phyloP scores from a whole-genome alignment of 2,797 vertebrate species.

The Hoplostethus atlanticus region DNA sequence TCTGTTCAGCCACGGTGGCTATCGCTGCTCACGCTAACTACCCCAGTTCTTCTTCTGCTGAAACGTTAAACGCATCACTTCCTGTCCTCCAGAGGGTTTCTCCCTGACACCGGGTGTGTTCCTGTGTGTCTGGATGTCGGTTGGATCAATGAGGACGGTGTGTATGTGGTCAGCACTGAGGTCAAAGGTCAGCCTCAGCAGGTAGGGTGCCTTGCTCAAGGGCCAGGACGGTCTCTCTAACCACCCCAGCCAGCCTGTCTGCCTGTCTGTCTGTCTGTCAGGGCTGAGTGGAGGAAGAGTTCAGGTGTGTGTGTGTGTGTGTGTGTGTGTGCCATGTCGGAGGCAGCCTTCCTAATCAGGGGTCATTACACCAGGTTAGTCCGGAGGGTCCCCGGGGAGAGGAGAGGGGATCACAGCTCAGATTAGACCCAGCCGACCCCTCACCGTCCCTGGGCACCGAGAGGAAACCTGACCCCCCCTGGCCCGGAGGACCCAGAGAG shows the following conservation, averaged over 20 bases:
- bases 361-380: constrained; percentile 83
- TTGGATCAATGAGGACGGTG: too few species aligned
- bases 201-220: constrained; percentile 8
- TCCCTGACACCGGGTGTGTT: too few species aligned
- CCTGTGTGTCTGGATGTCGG: too few species aligned
- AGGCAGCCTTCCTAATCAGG: constrained; percentile 81
- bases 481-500: not conserved
- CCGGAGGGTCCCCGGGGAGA: constrained; percentile 70
- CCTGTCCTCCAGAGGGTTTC: too few species aligned
- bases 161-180: not conserved
- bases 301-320: too few species aligned
- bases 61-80: too few species aligned
- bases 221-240: not conserved
- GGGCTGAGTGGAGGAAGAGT: not conserved
- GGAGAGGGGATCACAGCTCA: constrained; percentile 75
- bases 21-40: too few species aligned
- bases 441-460: constrained; percentile 63
- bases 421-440: constrained; percentile 77
- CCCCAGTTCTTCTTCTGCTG: too few species aligned
- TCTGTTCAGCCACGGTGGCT: too few species aligned
- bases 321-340: constrained; percentile 54
- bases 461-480: constrained; percentile 62
- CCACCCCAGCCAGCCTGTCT: not conserved
- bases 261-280: constrained; percentile 8
- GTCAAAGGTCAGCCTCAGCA: not conserved